Conservation (phyloP, 2,888 invertebrate genomes). For the Ganaspis brasiliensis region DNA sequence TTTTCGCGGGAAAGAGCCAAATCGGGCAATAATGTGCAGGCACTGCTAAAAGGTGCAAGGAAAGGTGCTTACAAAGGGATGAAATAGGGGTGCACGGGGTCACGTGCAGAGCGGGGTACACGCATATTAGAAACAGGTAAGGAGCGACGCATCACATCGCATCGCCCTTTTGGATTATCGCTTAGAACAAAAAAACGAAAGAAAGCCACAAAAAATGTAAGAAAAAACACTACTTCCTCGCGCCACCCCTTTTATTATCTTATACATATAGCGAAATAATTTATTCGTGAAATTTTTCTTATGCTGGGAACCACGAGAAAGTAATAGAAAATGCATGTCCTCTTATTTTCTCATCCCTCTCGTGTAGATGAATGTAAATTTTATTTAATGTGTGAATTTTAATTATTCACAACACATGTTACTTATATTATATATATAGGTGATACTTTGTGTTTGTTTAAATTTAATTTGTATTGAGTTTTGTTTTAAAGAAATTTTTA, state of each 20-base stretch:
- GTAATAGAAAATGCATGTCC: too few relatives aligned
- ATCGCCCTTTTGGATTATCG: conserved; percentile 61
- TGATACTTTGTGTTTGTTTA: too few relatives aligned
- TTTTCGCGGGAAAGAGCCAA: conserved; percentile 39
- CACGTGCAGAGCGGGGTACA: neutral
- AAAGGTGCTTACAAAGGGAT: conserved; percentile 32
- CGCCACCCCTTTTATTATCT: conserved; percentile 50
- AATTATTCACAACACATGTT: too few relatives aligned
- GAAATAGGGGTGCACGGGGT: conserved; percentile 23
- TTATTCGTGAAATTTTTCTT: conserved; percentile 59
- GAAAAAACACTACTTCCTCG: conserved; percentile 36
- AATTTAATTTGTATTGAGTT: too few relatives aligned
- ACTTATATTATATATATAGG: too few relatives aligned
- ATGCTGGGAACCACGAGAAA: conserved; percentile 57
- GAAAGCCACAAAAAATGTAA: neutral
- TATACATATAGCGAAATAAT: conserved; percentile 44
- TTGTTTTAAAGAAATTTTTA: too few relatives aligned
- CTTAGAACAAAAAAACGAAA: conserved; percentile 55
- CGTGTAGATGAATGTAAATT: too few relatives aligned
- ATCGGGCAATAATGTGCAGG: conserved; percentile 29
- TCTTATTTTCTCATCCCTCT: too few relatives aligned
- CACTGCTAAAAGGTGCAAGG: conserved; percentile 35
- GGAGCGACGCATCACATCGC: conserved; percentile 57
- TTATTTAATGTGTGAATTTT: too few relatives aligned
- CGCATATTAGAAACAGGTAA: conserved; percentile 34